Evolutionary conservation across 1,140 invertebrate species (phyloP).

Genomic region (Papilio helenus): DNA sequence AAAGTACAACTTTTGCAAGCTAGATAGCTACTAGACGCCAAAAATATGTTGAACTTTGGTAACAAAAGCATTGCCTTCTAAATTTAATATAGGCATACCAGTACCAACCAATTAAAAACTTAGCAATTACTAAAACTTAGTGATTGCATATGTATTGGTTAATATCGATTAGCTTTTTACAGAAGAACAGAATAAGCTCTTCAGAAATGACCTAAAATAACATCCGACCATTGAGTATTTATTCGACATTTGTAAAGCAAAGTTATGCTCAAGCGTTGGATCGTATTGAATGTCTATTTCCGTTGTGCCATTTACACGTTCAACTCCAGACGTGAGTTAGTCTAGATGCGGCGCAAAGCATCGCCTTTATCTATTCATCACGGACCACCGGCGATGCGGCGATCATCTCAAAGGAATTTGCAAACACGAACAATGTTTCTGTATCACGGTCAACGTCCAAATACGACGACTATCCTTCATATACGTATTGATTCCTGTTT

Average conservation of each 20-base stretch:
- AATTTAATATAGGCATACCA: too few relatives aligned
- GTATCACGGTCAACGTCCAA: constrained; percentile 2
- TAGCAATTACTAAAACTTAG: too few relatives aligned
- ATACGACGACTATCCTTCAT: neutral
- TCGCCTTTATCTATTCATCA: constrained; percentile 31
- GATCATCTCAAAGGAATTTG: constrained; percentile 28
- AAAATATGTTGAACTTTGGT: neutral
- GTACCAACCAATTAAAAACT: too few relatives aligned
- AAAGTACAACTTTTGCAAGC: neutral
- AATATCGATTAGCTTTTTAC: too few relatives aligned
- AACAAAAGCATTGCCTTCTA: too few relatives aligned
- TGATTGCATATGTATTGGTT: too few relatives aligned
- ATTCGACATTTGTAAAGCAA: constrained; percentile 4
- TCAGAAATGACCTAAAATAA: neutral
- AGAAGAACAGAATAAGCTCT: neutral
- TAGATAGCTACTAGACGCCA: neutral
- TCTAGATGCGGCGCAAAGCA: constrained; percentile 30
- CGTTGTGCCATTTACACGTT: constrained; percentile 24
- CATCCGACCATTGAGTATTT: neutral
- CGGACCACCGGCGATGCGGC: constrained; percentile 29
- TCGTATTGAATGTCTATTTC: constrained; percentile 24
- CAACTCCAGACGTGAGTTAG: constrained; percentile 18
- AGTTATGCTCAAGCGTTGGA: neutral
- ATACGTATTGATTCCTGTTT: too few relatives aligned
- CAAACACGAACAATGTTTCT: neutral